These are phyloP conservation scores for Edolisoma coerulescens DNA, from an alignment of 2,113 vertebrate genomes.

Conservation along the genomic window DNA sequence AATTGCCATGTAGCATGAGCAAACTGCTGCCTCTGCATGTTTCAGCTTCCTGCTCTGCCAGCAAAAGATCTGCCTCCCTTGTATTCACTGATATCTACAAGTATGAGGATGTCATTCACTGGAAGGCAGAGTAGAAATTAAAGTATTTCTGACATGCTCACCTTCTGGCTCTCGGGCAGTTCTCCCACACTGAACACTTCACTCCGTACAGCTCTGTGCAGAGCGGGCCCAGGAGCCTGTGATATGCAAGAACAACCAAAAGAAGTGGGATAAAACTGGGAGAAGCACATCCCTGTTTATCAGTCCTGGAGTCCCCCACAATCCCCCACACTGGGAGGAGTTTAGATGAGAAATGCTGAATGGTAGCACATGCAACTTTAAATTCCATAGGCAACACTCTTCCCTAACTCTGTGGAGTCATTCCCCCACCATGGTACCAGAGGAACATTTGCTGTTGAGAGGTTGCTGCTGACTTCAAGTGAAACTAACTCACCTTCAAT, in stretches of 20 bases:
- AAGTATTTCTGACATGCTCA: neutral
- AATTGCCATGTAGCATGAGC: neutral
- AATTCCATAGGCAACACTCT: neutral
- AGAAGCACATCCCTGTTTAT: neutral
- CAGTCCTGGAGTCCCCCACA: neutral
- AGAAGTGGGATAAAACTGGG: neutral
- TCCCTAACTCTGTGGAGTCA: neutral
- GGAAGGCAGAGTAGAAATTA: neutral
- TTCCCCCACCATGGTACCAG: neutral
- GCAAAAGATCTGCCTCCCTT: neutral
- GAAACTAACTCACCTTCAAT: neutral
- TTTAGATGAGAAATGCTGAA: neutral
- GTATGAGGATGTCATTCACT: neutral
- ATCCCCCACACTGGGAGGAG: rapidly evolving
- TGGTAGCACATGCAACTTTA: neutral
- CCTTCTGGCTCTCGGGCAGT: neutral
- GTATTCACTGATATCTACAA: neutral
- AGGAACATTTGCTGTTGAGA: neutral
- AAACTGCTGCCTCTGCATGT: neutral
- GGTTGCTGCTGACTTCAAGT: neutral
- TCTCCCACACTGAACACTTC: neutral
- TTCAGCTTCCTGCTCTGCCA: neutral
- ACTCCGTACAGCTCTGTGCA: neutral
- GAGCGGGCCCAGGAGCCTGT: neutral
- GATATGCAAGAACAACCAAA: neutral